These are phyloP conservation scores for Cerceris ruficornis DNA, from an alignment of 2,888 invertebrate genomes.

Conservation along the genomic window DNA sequence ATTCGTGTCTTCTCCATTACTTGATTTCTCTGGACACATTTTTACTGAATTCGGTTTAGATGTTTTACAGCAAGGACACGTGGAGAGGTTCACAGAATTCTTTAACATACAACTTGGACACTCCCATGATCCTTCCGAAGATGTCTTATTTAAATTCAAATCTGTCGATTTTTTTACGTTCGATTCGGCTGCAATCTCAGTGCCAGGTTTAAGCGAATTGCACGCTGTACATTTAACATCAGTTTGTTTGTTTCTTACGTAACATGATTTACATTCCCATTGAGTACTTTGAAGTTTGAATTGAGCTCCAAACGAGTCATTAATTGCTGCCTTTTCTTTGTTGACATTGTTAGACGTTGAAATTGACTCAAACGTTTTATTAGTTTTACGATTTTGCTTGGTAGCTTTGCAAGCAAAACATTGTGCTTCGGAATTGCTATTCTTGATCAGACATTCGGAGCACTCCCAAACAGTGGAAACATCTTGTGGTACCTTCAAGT, in stretches of 20 bases:
- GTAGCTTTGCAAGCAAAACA: constrained; percentile 78
- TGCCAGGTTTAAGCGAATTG: constrained; percentile 81
- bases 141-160: constrained; percentile 60
- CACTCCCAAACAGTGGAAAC: constrained; percentile 77
- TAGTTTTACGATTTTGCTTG: constrained; percentile 53
- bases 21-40: constrained; percentile 41
- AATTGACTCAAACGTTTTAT: constrained; percentile 29
- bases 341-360: constrained; percentile 27
- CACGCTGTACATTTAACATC: constrained; percentile 83
- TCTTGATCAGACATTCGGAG: constrained; percentile 78
- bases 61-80: constrained; percentile 74
- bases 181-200: constrained; percentile 29
- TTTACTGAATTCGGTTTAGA: constrained; percentile 74
- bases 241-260: constrained; percentile 83
- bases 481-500: constrained; percentile 7
- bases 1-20: neutral
- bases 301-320: constrained; percentile 65
- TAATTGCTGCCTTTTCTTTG: constrained; percentile 36
- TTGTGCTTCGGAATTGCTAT: constrained; percentile 66
- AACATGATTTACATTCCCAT: constrained; percentile 85
- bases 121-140: constrained; percentile 83
- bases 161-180: constrained; percentile 20
- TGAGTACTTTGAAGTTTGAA: constrained; percentile 69
- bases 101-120: constrained; percentile 85
- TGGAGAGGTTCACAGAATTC: constrained; percentile 77